Evolutionary conservation across 2,888 invertebrate species (phyloP).

Genomic region (Ariolimax columbianus): DNA sequence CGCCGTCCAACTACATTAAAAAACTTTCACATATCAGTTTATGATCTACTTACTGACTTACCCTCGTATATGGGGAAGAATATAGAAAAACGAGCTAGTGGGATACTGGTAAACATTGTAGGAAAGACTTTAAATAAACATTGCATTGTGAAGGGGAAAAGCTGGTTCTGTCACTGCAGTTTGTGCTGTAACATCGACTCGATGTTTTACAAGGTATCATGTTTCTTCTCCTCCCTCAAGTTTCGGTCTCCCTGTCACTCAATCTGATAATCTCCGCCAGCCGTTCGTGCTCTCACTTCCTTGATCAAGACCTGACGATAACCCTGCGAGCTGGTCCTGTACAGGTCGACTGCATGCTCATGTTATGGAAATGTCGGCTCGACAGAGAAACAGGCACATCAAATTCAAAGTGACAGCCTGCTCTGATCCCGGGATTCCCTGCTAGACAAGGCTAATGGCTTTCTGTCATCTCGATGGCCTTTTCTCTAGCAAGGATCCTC

Average conservation of each 20-base stretch:
- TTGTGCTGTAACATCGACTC: neutral
- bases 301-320: neutral
- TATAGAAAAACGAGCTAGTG: neutral
- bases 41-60: no score
- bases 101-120: neutral
- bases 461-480: constrained; percentile 30
- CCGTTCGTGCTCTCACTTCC: neutral
- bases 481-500: neutral
- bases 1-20: no score
- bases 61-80: neutral
- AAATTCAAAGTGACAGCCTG: constrained; percentile 14
- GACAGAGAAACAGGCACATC: neutral
- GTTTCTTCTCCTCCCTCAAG: no score
- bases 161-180: neutral
- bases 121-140: no score
- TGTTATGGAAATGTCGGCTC: neutral
- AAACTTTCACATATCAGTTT: no score
- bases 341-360: no score
- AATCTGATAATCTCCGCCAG: neutral
- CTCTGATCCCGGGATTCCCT: constrained; percentile 25
- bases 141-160: neutral
- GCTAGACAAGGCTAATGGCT: constrained; percentile 38
- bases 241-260: neutral
- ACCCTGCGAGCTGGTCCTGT: no score
- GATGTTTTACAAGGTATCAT: no score